Evolutionary conservation across 1,140 invertebrate genomes (phyloP).

Genomic region (Polypedilum pembai): DNA sequence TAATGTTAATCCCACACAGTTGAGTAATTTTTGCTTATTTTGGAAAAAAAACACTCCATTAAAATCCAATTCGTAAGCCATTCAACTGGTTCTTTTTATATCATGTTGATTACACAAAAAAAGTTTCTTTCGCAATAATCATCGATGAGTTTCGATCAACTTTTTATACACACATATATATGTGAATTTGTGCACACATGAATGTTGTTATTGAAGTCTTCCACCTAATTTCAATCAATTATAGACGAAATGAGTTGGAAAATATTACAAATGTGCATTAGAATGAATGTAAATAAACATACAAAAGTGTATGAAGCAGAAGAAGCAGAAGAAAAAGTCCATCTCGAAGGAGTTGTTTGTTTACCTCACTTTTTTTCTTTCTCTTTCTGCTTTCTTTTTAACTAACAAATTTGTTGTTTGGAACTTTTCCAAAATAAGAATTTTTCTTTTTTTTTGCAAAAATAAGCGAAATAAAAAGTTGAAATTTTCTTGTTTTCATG

Average conservation of each 20-base stretch:
- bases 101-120: background rate
- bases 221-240: slow-evolving; percentile 23
- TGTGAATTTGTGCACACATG: background rate
- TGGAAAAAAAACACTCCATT: too few relatives aligned
- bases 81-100: background rate
- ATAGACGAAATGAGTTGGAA: slow-evolving; percentile 12
- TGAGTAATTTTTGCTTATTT: too few relatives aligned
- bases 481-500: background rate
- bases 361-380: background rate
- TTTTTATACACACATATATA: background rate
- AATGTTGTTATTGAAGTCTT: background rate
- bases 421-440: background rate
- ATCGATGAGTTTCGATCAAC: background rate
- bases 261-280: slow-evolving; percentile 23
- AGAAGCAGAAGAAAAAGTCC: background rate
- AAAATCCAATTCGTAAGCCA: background rate
- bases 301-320: background rate
- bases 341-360: background rate
- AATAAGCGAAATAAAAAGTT: background rate
- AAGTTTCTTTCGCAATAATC: background rate
- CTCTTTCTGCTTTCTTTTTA: background rate
- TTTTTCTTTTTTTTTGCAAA: background rate
- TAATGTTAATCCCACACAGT: too few relatives aligned
- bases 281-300: slow-evolving; percentile 1
- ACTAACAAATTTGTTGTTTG: slow-evolving; percentile 13